Base-by-base conservation (phyloP, 2,888 invertebrate species). In the Andrena praecox region DNA sequence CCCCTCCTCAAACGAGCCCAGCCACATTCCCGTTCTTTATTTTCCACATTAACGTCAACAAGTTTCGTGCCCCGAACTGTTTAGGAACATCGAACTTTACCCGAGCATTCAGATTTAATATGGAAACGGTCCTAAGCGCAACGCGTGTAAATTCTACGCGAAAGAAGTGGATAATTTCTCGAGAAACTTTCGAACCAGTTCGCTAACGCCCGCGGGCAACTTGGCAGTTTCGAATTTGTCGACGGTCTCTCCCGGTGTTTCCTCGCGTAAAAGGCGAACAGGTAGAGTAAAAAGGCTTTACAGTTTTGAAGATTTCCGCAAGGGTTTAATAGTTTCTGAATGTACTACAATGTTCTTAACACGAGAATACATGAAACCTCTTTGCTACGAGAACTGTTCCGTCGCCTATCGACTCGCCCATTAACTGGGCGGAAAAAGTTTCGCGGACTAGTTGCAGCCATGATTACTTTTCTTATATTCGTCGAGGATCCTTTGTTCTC, bases 401-500 rank as follows among this genome's bases (percentile, higher is more conserved):
- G 42, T 33, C 33, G 20, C n/a, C 24, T 52, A 69, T 81, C 72
- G 81, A 80, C 52, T 60, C 33, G 2, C 33, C 16, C 59, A 42
- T 72, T 16, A 42, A 20, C 6, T n/a, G 24, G 12, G 16, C 12
- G 12, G 16, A 16, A 33, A 67, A 73, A 77, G 64, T 80, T 77
- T 73, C 60, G 35, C 68, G 48, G 59, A 29, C 56, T 16, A 62
- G 59, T 56, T 33, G 50, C 54, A 59, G 27, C 48, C 64, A 52
- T 72, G 84, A 86, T 84, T 86, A 68, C 86, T 75, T 67, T 59
- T 64, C 75, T 86, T 81, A 78, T 50, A 63, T 67, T 24, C 59
- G 75, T 27, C 42, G 33, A 60, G 60, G 35, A 50, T 48, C 73
- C 71, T 84, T 86, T 87, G 84, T 82, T 82, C 67, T 64, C 31